Percentiles rank a stretch among this genome's conserved stretches.
phyloP scores from a whole-genome alignment of 2,113 vertebrate genomes.

The Istiophorus platypterus region DNA sequence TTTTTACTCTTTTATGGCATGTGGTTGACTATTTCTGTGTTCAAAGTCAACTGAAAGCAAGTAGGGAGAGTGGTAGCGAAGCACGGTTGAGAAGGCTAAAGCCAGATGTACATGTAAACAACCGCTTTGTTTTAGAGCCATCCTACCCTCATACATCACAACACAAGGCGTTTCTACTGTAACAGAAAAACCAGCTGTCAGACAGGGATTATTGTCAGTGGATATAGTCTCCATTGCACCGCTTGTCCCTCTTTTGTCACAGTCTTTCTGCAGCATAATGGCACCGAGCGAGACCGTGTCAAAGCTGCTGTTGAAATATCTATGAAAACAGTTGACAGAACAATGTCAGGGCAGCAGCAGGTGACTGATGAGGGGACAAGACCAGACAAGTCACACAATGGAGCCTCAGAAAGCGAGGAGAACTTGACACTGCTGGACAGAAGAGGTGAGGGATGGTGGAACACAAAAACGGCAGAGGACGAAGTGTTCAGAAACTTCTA shows the following conservation, averaged over 20 bases:
- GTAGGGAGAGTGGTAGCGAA: neutral
- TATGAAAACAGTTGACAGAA: conserved; percentile 67
- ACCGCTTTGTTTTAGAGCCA: conserved; percentile 14
- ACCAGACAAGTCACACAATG: conserved; percentile 50
- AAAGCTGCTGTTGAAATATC: conserved; percentile 76
- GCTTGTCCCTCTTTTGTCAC: conserved; percentile 51
- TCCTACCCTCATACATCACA: neutral
- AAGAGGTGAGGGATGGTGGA: conserved; percentile 38
- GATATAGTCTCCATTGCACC: conserved; percentile 6
- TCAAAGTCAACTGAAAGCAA: conserved; percentile 30
- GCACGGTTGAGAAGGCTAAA: neutral
- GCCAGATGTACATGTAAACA: neutral
- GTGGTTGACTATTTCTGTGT: conserved; percentile 30
- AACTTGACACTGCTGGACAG: conserved; percentile 53
- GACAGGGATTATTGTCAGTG: conserved; percentile 14
- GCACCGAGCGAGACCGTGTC: conserved; percentile 40
- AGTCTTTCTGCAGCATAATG: conserved; percentile 58
- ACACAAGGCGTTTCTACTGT: conserved; percentile 16
- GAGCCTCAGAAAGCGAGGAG: conserved; percentile 35
- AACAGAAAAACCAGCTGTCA: conserved; percentile 33
- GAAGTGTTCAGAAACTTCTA: neutral
- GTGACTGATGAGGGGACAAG: conserved; percentile 68
- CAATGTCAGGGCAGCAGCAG: conserved; percentile 74
- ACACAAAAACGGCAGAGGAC: conserved; percentile 25
- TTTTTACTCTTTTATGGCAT: conserved; percentile 59